Evolutionary conservation across 1,140 invertebrate genomes (phyloP), one percentile per base, ranked within the genome.

Genomic region (Drosophila orena): DNA sequence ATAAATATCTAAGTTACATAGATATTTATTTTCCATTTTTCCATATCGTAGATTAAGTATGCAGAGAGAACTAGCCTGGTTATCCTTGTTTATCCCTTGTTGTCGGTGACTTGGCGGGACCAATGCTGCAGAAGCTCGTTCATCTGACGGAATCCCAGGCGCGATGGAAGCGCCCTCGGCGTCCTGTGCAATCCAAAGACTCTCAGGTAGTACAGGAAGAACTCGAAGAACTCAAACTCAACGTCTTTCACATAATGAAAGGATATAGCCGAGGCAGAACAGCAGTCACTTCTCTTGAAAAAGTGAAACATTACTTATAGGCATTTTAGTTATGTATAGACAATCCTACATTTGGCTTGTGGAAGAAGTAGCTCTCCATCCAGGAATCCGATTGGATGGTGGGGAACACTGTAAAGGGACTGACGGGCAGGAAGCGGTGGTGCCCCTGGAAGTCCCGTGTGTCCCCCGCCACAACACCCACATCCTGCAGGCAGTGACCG

Each of bases 371-470:
- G 2, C n/a, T 3, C 1, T 50, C 27, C 8, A 10, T 15, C 49
- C 49, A 52, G 2, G 30, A 52, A 1, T 24, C 30, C 12, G 10
- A 3, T 38, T 4, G 27, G 5, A 35, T 34, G 4, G 15, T n/a
- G 4, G 56, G 56, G 1, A 59, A n/a, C 10, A 59, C 4, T 1
- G 4, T 4, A 10, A 4, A 15, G 1, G 97, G 97, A 11, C 96
- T 94, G 92, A 98, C 98, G 5, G 98, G 98, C 92, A 99, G 97
- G 92, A 99, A 99, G 37, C 98, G 94, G 4, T 97, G 96, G 14
- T 97, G 94, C 1, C 97, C 96, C 35, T 96, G 92, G 0, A 94
- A 93, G 93, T 99, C 98, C 15, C 97, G 93, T 0, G 97, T 96
- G 84, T 98, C 97, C 77, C 96, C 96, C 2, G 97, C 97, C 57